Percentiles rank a stretch among this genome's conserved stretches.
Evolutionary conservation across 2,888 invertebrate genomes (phyloP).

Genomic region (Nemoura dubitans): DNA sequence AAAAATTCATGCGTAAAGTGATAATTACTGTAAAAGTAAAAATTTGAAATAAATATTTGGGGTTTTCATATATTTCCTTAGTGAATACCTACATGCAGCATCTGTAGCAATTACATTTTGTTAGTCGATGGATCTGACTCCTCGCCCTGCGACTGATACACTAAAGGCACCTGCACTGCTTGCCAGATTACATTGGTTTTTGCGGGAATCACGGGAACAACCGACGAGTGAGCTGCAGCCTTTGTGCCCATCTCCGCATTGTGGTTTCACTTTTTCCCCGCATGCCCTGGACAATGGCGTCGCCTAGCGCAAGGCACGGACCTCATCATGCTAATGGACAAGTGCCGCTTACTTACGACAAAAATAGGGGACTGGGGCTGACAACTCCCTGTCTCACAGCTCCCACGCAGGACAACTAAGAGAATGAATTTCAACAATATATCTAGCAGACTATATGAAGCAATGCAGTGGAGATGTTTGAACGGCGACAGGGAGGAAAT

Average conservation of each 20-base stretch:
- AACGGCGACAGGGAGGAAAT: background rate
- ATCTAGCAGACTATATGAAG: background rate
- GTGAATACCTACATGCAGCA: too few relatives aligned
- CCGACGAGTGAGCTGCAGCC: background rate
- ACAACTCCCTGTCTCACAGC: background rate
- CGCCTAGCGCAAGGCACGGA: slow-evolving; percentile 45
- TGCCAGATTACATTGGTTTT: background rate
- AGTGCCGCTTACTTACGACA: background rate
- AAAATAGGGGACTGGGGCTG: background rate
- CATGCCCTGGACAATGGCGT: slow-evolving; percentile 43
- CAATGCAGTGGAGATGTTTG: background rate
- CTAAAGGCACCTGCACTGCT: background rate
- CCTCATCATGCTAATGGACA: slow-evolving; percentile 48
- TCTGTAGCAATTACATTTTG: too few relatives aligned
- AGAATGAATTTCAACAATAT: background rate
- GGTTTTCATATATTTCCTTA: too few relatives aligned
- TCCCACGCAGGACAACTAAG: background rate
- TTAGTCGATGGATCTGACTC: too few relatives aligned
- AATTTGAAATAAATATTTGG: too few relatives aligned
- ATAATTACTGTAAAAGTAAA: too few relatives aligned
- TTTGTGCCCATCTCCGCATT: background rate
- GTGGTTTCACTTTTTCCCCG: slow-evolving; percentile 14
- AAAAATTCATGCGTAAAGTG: too few relatives aligned
- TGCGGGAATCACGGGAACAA: background rate
- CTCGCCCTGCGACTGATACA: too few relatives aligned